Base-by-base conservation (phyloP, 2,797 vertebrate species). In the Luscinia megarhynchos region DNA sequence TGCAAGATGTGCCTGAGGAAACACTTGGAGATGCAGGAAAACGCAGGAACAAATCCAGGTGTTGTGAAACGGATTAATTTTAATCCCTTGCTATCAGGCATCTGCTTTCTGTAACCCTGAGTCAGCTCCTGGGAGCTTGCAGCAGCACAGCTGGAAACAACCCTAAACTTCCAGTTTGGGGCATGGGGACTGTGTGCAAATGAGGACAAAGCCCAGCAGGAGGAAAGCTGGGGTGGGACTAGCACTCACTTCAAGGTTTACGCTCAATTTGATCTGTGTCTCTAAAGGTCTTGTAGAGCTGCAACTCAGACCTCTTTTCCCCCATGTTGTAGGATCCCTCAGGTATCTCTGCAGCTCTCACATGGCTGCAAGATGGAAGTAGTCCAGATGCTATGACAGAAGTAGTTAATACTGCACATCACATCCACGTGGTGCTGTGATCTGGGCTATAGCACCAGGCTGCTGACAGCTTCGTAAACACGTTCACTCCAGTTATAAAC, bases 401-500 rank as follows among this genome's bases (percentile, higher is more conserved):
- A 74, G 29, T 10, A 86, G 36, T 32, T 54, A 46, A 45, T 40
- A 29, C 41, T 91, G 74, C 15, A 27, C 79, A 50, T 8, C 59
- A 20, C 92, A 77, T 19, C 84, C 89, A 70, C 11, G n/a, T 5
- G 73, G 24, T 59, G 68, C 92, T 85, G 79, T 1, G 0, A 30
- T 27, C 84, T 32, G 13, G 10, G 75, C 54, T 43, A 24, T 62
- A 2, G 0, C 19, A 0, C 82, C 89, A 55, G 78, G 79, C 82
- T 51, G 54, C 76, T 36, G 82, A 55, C 3, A 19, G 81, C 76
- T 57, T 21, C 26, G 84, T 93, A 87, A 92, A 96, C 79, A 92
- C 22, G 2, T 19, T 84, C 82, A 46, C 61, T 96, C 94, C 94
- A 93, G 94, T 95, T 96, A 84, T 13, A 66, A 45, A 81, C 69